These are phyloP conservation scores for Macrosteles quadrilineatus DNA, from an alignment of 1,140 invertebrate species.

Conservation along the genomic window DNA sequence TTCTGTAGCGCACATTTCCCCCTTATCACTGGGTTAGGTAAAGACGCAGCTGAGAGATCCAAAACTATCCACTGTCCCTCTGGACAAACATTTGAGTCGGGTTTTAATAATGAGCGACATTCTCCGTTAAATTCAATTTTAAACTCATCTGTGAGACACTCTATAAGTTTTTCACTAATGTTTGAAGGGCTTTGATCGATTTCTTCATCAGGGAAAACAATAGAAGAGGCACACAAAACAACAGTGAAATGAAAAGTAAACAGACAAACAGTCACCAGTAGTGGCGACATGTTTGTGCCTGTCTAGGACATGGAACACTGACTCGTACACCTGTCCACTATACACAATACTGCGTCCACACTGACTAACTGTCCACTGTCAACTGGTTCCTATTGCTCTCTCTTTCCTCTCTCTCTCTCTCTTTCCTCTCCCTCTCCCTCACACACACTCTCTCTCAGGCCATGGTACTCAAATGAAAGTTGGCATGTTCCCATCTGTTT, in stretches of 20 bases:
- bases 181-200: background rate
- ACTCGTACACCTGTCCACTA: no score
- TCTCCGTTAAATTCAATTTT: conserved; percentile 8
- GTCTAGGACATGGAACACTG: no score
- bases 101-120: conserved; percentile 18
- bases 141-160: background rate
- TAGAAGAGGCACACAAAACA: background rate
- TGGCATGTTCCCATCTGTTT: background rate
- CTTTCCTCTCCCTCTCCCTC: conserved; percentile 4
- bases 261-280: no score
- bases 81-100: background rate
- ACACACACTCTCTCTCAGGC: background rate
- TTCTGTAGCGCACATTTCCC: conserved; percentile 5
- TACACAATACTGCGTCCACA: no score
- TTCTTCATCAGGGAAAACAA: conserved; percentile 2
- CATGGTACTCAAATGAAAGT: background rate
- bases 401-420: background rate
- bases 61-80: conserved; percentile 29
- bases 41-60: background rate
- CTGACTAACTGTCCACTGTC: background rate
- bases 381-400: conserved; percentile 4
- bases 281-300: no score
- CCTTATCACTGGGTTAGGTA: background rate
- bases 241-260: no score
- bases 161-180: background rate